Evolutionary conservation across 2,797 vertebrate species (phyloP).

Genomic region (Ataeniobius toweri): DNA sequence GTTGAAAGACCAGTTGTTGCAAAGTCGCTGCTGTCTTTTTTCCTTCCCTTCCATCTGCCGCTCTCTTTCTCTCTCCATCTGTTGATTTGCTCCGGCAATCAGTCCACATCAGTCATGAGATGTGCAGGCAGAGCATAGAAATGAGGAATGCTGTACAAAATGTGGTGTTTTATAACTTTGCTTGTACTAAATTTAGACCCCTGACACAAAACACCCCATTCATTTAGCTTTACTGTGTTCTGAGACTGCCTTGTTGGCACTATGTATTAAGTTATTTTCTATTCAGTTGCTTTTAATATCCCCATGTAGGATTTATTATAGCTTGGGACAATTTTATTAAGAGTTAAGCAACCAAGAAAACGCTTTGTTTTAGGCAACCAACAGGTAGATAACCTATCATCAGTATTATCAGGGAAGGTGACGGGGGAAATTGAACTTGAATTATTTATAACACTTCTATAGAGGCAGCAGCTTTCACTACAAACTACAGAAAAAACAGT

Average conservation of each 20-base stretch:
- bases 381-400: conserved; percentile 42
- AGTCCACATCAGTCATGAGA: conserved; percentile 17
- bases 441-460: conserved; percentile 61
- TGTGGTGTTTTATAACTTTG: conserved; percentile 4
- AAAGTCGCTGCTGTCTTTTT: conserved; percentile 19
- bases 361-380: conserved; percentile 28
- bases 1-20: conserved; percentile 26
- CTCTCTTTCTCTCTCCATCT: conserved; percentile 23
- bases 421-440: conserved; percentile 56
- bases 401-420: conserved; percentile 28
- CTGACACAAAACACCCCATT: conserved; percentile 13
- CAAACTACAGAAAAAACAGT: conserved; percentile 16
- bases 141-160: conserved; percentile 5
- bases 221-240: neutral
- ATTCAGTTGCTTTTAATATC: conserved; percentile 2
- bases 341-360: conserved; percentile 2
- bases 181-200: conserved; percentile 7
- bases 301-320: neutral
- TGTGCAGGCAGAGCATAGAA: conserved; percentile 7
- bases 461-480: conserved; percentile 15
- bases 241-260: neutral
- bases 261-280: neutral
- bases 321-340: neutral
- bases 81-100: conserved; percentile 16
- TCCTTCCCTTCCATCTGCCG: conserved; percentile 19